A percentile compares a stretch with the other conserved stretches of the same genome.
These are phyloP conservation scores for Pseudococcus viburni DNA, from an alignment of 2,888 invertebrate genomes.

Conservation along the genomic window DNA sequence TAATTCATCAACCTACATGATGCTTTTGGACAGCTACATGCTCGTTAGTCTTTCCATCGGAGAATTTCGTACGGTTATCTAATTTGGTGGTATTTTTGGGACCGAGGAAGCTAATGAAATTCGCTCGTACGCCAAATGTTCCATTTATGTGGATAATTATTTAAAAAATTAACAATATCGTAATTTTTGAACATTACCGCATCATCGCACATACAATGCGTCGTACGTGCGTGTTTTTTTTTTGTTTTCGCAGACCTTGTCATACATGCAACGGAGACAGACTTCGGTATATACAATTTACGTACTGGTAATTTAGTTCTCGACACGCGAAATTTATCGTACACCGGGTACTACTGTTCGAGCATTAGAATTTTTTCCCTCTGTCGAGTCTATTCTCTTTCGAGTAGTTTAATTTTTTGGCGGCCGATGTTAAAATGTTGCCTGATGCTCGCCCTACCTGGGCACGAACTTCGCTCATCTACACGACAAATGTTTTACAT, in stretches of 20 bases:
- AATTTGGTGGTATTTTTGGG: not conserved
- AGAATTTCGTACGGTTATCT: too few relatives aligned
- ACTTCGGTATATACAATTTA: not conserved
- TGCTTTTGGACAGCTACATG: not conserved
- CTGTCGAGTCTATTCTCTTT: not conserved
- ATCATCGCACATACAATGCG: not conserved
- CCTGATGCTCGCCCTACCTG: not conserved
- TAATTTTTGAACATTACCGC: not conserved
- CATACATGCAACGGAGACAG: not conserved
- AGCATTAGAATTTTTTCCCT: not conserved
- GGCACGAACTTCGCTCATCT: not conserved
- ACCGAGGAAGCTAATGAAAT: constrained; percentile 10
- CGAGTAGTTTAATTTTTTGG: not conserved
- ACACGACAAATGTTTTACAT: not conserved
- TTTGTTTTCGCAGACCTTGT: not conserved
- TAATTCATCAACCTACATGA: constrained; percentile 20
- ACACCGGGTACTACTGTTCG: not conserved
- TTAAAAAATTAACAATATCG: not conserved
- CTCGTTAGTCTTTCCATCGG: not conserved
- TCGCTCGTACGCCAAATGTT: not conserved
- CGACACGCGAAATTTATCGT: constrained; percentile 11
- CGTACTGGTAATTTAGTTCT: not conserved
- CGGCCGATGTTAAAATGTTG: not conserved
- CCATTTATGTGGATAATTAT: not conserved
- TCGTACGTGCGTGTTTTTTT: not conserved